Conservation (phyloP, 2,888 invertebrate species). For the Cecidostiba fungosa region DNA sequence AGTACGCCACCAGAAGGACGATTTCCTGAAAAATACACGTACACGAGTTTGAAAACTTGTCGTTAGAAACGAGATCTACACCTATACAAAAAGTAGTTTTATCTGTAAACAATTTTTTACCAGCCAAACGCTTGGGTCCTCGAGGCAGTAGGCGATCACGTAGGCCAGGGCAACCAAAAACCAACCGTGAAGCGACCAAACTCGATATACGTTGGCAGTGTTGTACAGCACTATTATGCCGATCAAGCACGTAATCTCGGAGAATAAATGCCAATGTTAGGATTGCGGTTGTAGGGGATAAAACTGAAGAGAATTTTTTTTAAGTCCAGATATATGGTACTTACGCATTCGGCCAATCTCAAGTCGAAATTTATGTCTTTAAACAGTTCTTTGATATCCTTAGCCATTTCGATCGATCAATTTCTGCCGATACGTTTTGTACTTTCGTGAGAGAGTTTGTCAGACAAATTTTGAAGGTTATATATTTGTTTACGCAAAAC, state of each 20-base stretch:
- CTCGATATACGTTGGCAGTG: conserved; percentile 24
- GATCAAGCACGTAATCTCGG: conserved; percentile 60
- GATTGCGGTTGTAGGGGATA: background rate
- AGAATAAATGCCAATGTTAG: conserved; percentile 28
- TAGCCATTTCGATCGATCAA: background rate
- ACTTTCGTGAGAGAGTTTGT: background rate
- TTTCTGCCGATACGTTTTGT: background rate
- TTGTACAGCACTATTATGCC: conserved; percentile 53
- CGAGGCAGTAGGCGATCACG: conserved; percentile 64
- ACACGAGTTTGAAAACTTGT: no score
- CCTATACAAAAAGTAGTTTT: background rate
- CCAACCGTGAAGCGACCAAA: conserved; percentile 66
- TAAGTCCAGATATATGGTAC: background rate
- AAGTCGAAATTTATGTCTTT: conserved; percentile 15
- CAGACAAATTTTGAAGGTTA: background rate
- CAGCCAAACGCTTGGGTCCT: conserved; percentile 65
- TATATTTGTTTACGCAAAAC: background rate
- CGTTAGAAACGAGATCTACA: no score
- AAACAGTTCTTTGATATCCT: background rate
- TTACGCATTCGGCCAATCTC: conserved; percentile 22
- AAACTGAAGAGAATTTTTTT: background rate
- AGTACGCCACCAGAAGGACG: conserved; percentile 61
- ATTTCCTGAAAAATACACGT: conserved; percentile 60
- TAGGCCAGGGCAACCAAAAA: conserved; percentile 62
- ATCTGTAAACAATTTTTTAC: conserved; percentile 51